Evolutionary conservation across 1,140 invertebrate species (phyloP), one percentile per base, ranked within the genome.

Genomic region (Penaeus vannamei): DNA sequence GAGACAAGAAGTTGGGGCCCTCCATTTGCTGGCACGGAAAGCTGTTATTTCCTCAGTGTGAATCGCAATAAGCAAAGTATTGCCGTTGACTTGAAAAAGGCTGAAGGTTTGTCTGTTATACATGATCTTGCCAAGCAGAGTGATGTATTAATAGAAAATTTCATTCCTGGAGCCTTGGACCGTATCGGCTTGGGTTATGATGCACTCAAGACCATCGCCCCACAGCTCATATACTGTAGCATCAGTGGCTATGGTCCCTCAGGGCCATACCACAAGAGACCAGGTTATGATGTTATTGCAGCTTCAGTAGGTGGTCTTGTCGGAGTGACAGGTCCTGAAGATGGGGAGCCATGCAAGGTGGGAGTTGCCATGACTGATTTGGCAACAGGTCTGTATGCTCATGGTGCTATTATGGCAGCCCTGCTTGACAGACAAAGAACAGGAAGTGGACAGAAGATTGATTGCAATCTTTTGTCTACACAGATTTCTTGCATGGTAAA

Each of bases 61-160:
- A 99, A 99, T 93, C 95, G 98, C 90, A 99, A 99, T 93, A 99
- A 99, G 93, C 97, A 98, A 93, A 99, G 98, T 93, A 94, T 99
- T 77, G 97, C 96, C 91, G 94, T 99, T 69, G 95, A 99, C 93
- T 93, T 99, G 2, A 98, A 97, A 92, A 93, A 94, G 29, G 79
- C 92, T 42, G 93, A 95, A 93, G 98, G 98, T 1, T 94, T 93
- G 91, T 92, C 96, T 66, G 93, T 99, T 42, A 93, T 99, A 22
- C 94, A 95, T 91, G 94, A 97, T 76, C 93, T 98, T 66, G 96
- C 95, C 20, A 93, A 93, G 81, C 95, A 96, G 90, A 96, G 96
- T 93, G 98, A 99, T 94, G 95, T 99, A 36, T 92, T 99, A 0
- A 94, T 99, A 20, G 98, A 99, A 93, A 99, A 99, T 94, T 99